A percentile compares a stretch with the other conserved stretches of the same genome.
Conservation (phyloP, 2,113 vertebrate species). For the Spea multiplicata region DNA sequence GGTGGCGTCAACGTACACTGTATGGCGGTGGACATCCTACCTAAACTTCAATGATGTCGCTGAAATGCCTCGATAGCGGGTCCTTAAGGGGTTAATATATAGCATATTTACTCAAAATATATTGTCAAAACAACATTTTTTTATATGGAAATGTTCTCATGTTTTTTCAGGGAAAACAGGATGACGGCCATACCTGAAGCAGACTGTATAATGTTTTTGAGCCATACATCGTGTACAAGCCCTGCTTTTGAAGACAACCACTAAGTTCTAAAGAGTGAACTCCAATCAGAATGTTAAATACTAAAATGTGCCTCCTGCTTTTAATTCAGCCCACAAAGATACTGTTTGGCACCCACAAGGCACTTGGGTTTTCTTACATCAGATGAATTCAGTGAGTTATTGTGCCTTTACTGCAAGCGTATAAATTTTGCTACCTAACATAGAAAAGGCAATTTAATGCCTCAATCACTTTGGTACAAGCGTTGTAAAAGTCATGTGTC, state of each 20-base stretch:
- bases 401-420: not conserved
- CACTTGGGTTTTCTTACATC: not conserved
- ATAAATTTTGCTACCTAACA: not conserved
- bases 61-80: too few species aligned
- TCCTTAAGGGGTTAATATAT: too few species aligned
- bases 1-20: too few species aligned
- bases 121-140: too few species aligned
- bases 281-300: not conserved
- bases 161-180: conserved; percentile 13
- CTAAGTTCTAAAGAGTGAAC: not conserved
- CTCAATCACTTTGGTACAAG: not conserved
- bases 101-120: too few species aligned
- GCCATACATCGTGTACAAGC: too few species aligned
- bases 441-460: conserved; percentile 6
- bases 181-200: not conserved
- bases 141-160: not conserved
- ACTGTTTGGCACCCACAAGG: not conserved
- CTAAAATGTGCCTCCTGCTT: not conserved
- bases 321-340: not conserved
- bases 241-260: too few species aligned
- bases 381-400: conserved; percentile 4
- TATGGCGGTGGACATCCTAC: too few species aligned
- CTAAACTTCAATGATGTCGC: too few species aligned
- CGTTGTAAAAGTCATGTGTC: conserved; percentile 9
- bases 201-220: not conserved